A percentile compares a stretch with the other conserved stretches of the same genome.
Conservation (phyloP, 2,113 vertebrate genomes). For the Thryonomys swinderianus region DNA sequence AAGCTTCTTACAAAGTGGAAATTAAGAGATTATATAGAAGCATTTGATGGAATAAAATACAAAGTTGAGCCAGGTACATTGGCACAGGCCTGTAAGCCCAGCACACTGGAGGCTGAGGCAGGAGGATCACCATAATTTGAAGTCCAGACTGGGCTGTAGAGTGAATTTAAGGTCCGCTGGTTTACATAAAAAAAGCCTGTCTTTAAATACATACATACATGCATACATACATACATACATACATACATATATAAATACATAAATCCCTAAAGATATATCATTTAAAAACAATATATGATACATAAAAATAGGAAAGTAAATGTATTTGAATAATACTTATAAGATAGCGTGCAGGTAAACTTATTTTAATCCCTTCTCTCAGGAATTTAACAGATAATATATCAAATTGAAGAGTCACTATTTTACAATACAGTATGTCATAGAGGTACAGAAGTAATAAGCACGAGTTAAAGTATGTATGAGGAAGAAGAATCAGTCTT, state of each 20-base stretch:
- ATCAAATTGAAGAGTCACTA: not conserved
- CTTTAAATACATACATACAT: not conserved
- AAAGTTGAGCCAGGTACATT: not conserved
- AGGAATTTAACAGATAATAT: not conserved
- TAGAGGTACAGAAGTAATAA: not conserved
- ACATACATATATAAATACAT: too few species aligned
- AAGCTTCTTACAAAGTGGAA: not conserved
- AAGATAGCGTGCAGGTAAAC: not conserved
- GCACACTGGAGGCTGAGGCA: not conserved
- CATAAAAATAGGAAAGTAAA: not conserved
- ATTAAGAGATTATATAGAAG: not conserved
- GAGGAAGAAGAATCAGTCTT: too few species aligned
- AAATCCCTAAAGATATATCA: not conserved
- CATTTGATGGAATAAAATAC: not conserved
- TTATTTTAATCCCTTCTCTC: not conserved
- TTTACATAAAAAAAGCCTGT: not conserved
- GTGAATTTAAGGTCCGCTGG: not conserved
- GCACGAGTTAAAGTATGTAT: not conserved
- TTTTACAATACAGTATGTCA: not conserved
- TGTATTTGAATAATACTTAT: not conserved
- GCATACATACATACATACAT: too few species aligned
- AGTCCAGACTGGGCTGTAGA: not conserved
- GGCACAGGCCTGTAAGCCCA: not conserved
- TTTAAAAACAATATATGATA: not conserved
- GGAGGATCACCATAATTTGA: not conserved